Base-by-base conservation (phyloP, 2,888 invertebrate species). In the Trisateles emortualis region DNA sequence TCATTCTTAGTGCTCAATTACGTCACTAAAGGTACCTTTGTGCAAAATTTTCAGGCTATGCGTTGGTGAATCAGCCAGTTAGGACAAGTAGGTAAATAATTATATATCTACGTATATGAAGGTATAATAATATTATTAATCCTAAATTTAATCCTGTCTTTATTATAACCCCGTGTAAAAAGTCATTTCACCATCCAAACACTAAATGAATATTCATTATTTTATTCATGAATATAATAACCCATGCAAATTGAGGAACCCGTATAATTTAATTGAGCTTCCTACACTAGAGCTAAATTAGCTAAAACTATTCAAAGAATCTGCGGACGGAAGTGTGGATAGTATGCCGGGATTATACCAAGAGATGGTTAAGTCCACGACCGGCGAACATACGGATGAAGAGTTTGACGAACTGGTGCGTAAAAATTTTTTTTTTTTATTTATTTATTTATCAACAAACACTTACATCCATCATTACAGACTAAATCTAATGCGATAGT, bases 301-400 rank as follows among this genome's bases (percentile, higher is more conserved):
- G 69, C 65, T 72, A 47, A 55, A 75, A 76, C 72, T 77, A 79
- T 80, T 64, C 68, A 64, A 78, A 76, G 75, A 76, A 79, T 76
- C 51, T 65, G 47, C 56, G 54, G 45, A 58, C 26, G 33, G 19
- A 26, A 56, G 50, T 13, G 52, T 26, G 29, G 52, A 53, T 67
- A 29, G 43, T 52, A 51, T 56, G 35, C 32, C 8, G 16, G 45
- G 57, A 65, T 55, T 57, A 51, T 48, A 24, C 4, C 24, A 26
- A 40, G 49, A 60, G 26, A 22, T 57, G 39, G 36, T 10, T 54
- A 38, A 53, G 35, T 33, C 6, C 11, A 29, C 13, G n/a, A 13
- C 22, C 6, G 24, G 35, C 6, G 11, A 53, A 65, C 42, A 54
- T 35, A 63, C 53, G 11, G 50, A 3, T 22, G 0, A n/a, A 14